Percentiles rank a stretch among this genome's conserved stretches.
Evolutionary conservation across 2,113 vertebrate species (phyloP).

Genomic region (Theristicus caerulescens): DNA sequence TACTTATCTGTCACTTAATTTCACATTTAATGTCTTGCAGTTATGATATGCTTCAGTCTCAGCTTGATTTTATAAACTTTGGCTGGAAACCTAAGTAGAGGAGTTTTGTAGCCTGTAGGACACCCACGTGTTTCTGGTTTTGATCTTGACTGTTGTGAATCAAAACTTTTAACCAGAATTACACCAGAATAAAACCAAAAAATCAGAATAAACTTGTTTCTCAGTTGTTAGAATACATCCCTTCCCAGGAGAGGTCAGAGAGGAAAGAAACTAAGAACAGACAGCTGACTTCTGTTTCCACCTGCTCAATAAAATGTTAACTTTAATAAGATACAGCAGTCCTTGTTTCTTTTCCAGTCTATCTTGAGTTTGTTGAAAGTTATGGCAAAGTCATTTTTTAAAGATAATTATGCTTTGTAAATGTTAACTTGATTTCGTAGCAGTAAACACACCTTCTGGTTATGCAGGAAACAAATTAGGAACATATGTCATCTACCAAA

Average conservation of each 20-base stretch:
- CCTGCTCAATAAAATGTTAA: constrained; percentile 35
- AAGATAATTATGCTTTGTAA: constrained; percentile 55
- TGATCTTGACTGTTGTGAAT: background rate
- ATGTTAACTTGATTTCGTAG: constrained; percentile 11
- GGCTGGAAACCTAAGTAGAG: constrained; percentile 34
- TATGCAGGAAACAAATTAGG: constrained; percentile 36
- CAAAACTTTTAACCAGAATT: background rate
- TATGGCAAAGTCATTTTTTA: constrained; percentile 50
- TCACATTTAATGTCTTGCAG: constrained; percentile 20
- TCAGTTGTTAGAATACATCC: constrained; percentile 58
- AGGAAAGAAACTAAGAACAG: constrained; percentile 39
- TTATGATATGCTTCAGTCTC: constrained; percentile 52
- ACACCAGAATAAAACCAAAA: background rate
- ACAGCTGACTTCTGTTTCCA: constrained; percentile 52
- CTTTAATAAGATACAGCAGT: constrained; percentile 15
- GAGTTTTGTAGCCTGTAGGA: constrained; percentile 26
- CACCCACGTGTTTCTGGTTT: background rate
- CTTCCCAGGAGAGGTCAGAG: constrained; percentile 66
- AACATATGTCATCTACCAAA: constrained; percentile 46
- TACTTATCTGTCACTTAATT: constrained; percentile 68
- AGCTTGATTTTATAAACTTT: constrained; percentile 68
- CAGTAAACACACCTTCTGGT: constrained; percentile 63
- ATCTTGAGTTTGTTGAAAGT: constrained; percentile 56
- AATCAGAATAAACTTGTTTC: constrained; percentile 14
- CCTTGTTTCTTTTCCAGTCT: constrained; percentile 47